Base-by-base conservation (phyloP, 1,140 invertebrate genomes). In the Drosophila rufa region DNA sequence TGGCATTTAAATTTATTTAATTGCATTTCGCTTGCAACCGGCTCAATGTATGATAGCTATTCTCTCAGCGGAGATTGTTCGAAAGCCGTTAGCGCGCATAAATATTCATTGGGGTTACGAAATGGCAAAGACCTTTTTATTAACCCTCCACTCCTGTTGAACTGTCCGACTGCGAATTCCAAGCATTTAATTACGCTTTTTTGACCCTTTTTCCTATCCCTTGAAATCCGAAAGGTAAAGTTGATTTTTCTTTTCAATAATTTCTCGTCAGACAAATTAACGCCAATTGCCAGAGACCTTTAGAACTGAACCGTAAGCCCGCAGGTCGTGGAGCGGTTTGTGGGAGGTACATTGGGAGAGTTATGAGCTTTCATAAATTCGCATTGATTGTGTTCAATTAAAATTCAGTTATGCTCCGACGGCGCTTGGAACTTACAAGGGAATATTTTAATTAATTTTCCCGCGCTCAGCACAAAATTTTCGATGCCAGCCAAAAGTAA, bases 391-490 rank as follows among this genome's bases (percentile, higher is more conserved):
- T 76, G 89, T 91, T 91, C 89, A 91, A 91, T 91, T 91, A 91
- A 91, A 91, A 91, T 91, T 91, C 89, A 91, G 89, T 91, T 91
- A 91, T 91, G 89, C 89, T 89, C 80, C 67, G 80, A 57, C 84
- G 81, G 80, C 77, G 84, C 53, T 84, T 80, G 83, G 78, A 75
- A 91, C 76, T 80, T 73, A 80, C 84, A 86, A 76, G 75, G 74
- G 81, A 91, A 91, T 91, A 91, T 91, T 91, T 91, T 91, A 91
- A 91, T 91, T 91, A 89, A 91, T 89, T 91, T 91, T 91, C 89
- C 79, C 89, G 89, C 89, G 83, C 84, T 91, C 89, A 91, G 89
- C 89, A 91, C 69, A 91, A 89, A 84, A 87, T 90, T 65, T 87
- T 90, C 68, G 75, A 64, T 64, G 76, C 47, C 62, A 79, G 53